Conservation (phyloP, 2,113 vertebrate genomes). For the Psilopsiagon aurifrons region DNA sequence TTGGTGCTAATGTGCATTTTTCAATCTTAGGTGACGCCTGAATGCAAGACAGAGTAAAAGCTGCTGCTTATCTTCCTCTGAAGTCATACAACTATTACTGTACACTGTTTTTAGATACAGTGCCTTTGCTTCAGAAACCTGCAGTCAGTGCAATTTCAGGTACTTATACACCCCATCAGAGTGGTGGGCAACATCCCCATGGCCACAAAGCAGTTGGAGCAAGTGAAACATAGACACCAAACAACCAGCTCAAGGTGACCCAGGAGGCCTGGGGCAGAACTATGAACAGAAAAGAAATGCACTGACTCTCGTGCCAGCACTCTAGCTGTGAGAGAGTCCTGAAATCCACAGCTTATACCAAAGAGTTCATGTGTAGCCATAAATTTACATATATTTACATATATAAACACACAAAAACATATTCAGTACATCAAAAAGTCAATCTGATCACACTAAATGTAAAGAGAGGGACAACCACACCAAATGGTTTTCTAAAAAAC, state of each 20-base stretch:
- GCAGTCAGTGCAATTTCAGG: neutral
- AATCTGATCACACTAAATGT: neutral
- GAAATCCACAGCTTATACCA: neutral
- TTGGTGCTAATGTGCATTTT: neutral
- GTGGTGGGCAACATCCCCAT: neutral
- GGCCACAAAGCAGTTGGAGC: neutral
- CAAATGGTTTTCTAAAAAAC: neutral
- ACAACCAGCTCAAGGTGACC: neutral
- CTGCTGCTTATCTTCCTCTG: neutral
- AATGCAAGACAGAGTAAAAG: neutral
- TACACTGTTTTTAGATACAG: neutral
- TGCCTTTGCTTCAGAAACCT: neutral
- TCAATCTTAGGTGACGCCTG: neutral
- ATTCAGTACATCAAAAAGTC: neutral
- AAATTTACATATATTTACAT: slow-evolving; percentile 47
- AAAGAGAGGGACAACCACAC: neutral
- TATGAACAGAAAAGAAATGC: neutral
- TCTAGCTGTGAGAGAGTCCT: neutral
- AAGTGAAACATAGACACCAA: rapidly evolving
- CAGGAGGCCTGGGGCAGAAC: neutral
- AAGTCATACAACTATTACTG: neutral
- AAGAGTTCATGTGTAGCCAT: neutral
- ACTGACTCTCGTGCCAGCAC: neutral
- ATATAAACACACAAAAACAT: neutral
- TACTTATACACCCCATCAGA: neutral